These are phyloP conservation scores for Nomada fucata DNA, from an alignment of 2,888 invertebrate species.

Conservation along the genomic window DNA sequence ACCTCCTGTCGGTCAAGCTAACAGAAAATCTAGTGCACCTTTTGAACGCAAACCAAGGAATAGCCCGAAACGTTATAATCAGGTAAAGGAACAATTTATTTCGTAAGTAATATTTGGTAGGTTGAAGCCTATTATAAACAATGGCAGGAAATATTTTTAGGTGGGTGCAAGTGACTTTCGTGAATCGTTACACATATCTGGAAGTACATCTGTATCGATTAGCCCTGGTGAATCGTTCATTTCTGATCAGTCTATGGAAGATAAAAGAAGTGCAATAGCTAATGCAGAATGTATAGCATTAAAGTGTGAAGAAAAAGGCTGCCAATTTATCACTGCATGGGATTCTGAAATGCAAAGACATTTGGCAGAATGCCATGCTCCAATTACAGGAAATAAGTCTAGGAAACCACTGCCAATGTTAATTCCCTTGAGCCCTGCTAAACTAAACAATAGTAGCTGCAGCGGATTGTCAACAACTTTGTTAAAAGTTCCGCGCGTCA, in stretches of 20 bases:
- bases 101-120: not conserved
- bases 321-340: slow-evolving; percentile 86
- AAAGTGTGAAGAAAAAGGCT: slow-evolving; percentile 85
- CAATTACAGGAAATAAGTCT: slow-evolving; percentile 69
- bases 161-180: slow-evolving; percentile 81
- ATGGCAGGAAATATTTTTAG: slow-evolving; percentile 58
- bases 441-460: slow-evolving; percentile 56
- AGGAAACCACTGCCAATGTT: slow-evolving; percentile 81
- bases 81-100: slow-evolving; percentile 68
- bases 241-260: slow-evolving; percentile 68
- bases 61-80: slow-evolving; percentile 81
- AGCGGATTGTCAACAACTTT: slow-evolving; percentile 73
- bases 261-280: slow-evolving; percentile 74
- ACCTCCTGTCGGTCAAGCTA: slow-evolving; percentile 90
- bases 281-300: slow-evolving; percentile 85
- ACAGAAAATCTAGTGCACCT: slow-evolving; percentile 74
- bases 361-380: slow-evolving; percentile 78
- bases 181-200: slow-evolving; percentile 61
- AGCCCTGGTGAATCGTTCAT: slow-evolving; percentile 56
- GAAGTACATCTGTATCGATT: slow-evolving; percentile 52
- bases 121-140: not conserved
- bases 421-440: slow-evolving; percentile 77
- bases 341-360: slow-evolving; percentile 86
- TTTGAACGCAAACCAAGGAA: slow-evolving; percentile 80
- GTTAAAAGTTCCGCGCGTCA: slow-evolving; percentile 79